Evolutionary conservation across 2,113 vertebrate genomes (phyloP).

Genomic region (Lipophrys pholis): DNA sequence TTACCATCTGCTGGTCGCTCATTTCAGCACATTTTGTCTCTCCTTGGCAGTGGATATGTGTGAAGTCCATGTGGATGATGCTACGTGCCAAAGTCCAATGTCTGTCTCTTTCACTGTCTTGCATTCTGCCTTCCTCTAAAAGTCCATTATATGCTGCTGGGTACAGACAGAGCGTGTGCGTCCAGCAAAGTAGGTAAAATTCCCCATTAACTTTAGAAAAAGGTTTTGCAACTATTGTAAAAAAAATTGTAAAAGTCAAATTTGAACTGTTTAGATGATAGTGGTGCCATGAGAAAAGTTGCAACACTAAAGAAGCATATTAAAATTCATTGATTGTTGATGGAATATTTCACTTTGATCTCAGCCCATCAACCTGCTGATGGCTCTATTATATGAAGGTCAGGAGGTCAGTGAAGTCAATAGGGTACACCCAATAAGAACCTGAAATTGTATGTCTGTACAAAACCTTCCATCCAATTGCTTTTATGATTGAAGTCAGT

Average conservation of each 20-base stretch:
- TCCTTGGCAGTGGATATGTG: conserved; percentile 3
- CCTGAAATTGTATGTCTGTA: too few species aligned
- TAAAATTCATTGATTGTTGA: too few species aligned
- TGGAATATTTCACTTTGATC: too few species aligned
- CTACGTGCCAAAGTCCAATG: not conserved
- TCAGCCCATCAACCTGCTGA: too few species aligned
- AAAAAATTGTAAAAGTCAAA: not conserved
- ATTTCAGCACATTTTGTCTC: conserved; percentile 14
- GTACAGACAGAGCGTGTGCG: not conserved
- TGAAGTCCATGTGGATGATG: conserved; percentile 5
- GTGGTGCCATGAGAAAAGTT: too few species aligned
- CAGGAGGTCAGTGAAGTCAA: too few species aligned
- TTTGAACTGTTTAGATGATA: not conserved
- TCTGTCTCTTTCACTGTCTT: conserved; percentile 1
- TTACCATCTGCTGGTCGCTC: conserved; percentile 30
- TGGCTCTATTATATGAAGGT: too few species aligned
- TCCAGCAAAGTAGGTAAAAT: not conserved
- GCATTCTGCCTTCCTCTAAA: not conserved
- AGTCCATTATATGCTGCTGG: not conserved
- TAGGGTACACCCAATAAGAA: too few species aligned
- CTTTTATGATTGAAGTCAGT: too few species aligned
- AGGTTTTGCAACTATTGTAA: not conserved
- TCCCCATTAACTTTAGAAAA: not conserved
- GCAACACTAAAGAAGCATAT: too few species aligned
- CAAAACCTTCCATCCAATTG: too few species aligned